These are phyloP conservation scores for Frankliniella intonsa DNA, from an alignment of 2,888 invertebrate species.

Conservation along the genomic window DNA sequence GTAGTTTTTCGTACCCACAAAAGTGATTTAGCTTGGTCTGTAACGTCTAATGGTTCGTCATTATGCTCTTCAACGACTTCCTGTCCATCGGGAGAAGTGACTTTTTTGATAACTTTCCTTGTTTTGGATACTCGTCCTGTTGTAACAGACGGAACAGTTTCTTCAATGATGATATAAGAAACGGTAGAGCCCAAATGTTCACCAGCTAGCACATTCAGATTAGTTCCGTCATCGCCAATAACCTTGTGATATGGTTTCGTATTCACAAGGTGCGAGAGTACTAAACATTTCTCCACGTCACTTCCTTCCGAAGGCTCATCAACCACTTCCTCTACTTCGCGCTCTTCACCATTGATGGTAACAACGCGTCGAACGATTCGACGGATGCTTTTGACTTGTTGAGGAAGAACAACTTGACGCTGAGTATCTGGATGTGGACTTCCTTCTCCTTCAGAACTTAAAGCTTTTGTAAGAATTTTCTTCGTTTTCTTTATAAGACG, in stretches of 20 bases:
- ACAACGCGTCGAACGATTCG: constrained; percentile 70
- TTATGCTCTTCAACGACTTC: not conserved
- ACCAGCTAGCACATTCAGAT: not conserved
- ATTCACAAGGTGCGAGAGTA: constrained; percentile 11
- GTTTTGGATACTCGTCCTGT: not conserved
- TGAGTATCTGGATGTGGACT: constrained; percentile 34
- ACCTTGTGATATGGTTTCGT: not conserved
- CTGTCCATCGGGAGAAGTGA: not conserved
- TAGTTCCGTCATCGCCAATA: constrained; percentile 14
- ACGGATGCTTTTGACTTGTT: constrained; percentile 60
- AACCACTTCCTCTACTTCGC: not conserved
- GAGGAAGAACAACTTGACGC: not conserved
- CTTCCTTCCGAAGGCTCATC: not conserved
- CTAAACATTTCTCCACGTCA: not conserved
- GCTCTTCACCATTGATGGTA: constrained; percentile 70
- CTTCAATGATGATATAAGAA: not conserved
- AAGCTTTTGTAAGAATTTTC: not conserved
- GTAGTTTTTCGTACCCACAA: not conserved
- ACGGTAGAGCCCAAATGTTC: not conserved
- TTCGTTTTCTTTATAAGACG: not conserved
- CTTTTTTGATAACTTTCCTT: not conserved
- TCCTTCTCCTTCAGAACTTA: constrained; percentile 33
- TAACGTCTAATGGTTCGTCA: not conserved
- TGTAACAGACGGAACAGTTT: not conserved
- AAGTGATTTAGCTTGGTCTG: not conserved